These are phyloP conservation scores for Nanger granti DNA, from an alignment of 2,113 vertebrate species.

Conservation along the genomic window DNA sequence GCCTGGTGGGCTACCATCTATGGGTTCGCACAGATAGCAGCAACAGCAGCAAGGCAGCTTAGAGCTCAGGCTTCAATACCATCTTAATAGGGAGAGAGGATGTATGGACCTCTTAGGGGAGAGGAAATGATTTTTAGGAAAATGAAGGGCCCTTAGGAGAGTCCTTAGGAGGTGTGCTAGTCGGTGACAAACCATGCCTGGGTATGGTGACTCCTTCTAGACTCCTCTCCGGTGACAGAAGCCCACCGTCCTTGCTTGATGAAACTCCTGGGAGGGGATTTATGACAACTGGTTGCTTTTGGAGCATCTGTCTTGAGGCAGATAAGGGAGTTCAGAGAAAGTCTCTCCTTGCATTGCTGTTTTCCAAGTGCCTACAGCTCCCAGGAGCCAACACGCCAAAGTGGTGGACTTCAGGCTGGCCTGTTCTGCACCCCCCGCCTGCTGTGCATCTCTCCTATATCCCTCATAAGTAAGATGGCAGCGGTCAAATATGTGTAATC, in stretches of 20 bases:
- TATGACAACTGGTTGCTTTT: background rate
- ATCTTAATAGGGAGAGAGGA: background rate
- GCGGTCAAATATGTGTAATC: background rate
- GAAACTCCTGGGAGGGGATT: background rate
- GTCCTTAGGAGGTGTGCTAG: background rate
- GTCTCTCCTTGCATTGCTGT: background rate
- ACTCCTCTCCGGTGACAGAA: background rate
- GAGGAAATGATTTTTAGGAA: background rate
- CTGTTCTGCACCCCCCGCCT: background rate
- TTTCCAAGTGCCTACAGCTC: background rate
- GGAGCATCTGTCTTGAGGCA: background rate
- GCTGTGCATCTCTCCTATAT: background rate
- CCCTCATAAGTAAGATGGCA: background rate
- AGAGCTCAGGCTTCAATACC: background rate
- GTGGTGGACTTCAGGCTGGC: background rate
- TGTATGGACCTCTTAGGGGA: too few species aligned
- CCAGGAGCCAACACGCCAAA: background rate
- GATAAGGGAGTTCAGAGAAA: background rate
- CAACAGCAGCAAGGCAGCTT: background rate
- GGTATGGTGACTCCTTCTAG: background rate
- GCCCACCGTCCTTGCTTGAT: background rate
- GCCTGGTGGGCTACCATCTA: background rate
- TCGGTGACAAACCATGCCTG: background rate
- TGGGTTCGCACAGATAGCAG: background rate
- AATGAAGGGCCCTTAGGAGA: background rate